Base-by-base conservation (phyloP, 2,113 vertebrate genomes). In the Python bivittatus region DNA sequence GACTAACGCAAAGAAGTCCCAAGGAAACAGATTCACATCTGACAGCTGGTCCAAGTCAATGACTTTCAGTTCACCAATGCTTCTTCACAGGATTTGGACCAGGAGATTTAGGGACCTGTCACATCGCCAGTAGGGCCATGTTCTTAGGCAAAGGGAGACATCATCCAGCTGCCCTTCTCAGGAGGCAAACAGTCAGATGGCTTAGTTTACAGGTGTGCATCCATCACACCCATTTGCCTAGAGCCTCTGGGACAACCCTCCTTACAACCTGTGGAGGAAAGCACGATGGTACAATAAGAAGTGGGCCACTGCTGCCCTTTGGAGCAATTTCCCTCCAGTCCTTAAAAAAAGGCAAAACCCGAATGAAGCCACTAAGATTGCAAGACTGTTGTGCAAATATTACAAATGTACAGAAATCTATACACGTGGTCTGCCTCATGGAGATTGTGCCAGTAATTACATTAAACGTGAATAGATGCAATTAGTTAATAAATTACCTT, bases 401-500 rank as follows among this genome's bases (percentile, higher is more conserved):
- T 54, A 38, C 8, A 68, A 84, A 90, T 25, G 48, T 22, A 10
- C 54, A 84, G 54, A 58, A 44, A 58, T 38, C 68, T 57, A 0
- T 0, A 53, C 61, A 22, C 17, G 12, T 58, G 0, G 89, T 11
- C 25, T 29, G 38, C 10, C 23, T 54, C 64, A 64, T 6, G 33
- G 20, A 87, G 9, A 12, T 48, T n/a, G 64, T 9, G 27, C 38
- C 90, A 93, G 91, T 72, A 1, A 95, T 86, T 87, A 79, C 29
- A 89, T 92, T 61, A 61, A 64, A 48, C 42, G 90, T 64, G 87
- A 91, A 91, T 33, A 92, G 92, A 86, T 87, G 1, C 93, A 44
- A 57, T 60, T 88, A 94, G 68, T 60, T 58, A 48, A 48, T 48
- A 92, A 94, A 6, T 86, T 87, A 94, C 89, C 87, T 92, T 64